phyloP scores from a whole-genome alignment of 2,797 vertebrate species.

The Phalloptychus januarius region DNA sequence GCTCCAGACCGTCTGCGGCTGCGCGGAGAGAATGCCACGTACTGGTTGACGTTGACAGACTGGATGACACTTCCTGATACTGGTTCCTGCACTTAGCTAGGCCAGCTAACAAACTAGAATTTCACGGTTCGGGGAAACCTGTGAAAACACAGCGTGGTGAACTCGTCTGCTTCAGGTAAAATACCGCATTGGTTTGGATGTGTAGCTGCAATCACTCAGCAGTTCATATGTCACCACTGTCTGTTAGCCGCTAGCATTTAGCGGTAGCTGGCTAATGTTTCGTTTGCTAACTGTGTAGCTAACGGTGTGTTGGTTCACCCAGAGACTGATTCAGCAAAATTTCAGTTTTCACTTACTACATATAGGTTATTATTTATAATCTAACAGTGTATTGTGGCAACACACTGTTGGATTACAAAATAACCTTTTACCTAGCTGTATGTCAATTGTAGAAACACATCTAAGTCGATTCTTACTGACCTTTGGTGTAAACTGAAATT shows the following conservation, averaged over 20 bases:
- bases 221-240: background rate
- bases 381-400: no score
- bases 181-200: background rate
- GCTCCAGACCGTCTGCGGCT: conserved; percentile 48
- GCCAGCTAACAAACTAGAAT: conserved; percentile 45
- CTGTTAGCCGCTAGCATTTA: conserved; percentile 31
- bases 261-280: conserved; percentile 46
- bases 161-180: conserved; percentile 75
- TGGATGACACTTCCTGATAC: conserved; percentile 77
- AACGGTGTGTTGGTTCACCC: conserved; percentile 4
- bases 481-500: conserved; percentile 7
- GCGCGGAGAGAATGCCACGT: conserved; percentile 80
- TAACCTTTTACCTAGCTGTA: background rate
- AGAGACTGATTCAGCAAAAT: conserved; percentile 1
- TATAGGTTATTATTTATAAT: no score
- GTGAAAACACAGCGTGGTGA: conserved; percentile 68
- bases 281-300: conserved; percentile 44
- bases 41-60: conserved; percentile 74
- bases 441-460: background rate
- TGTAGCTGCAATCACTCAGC: background rate
- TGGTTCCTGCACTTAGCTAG: conserved; percentile 54
- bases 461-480: background rate
- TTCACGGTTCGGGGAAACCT: conserved; percentile 63
- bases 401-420: background rate
- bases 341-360: background rate